A percentile compares a stretch with the other conserved stretches of the same genome.
These are phyloP conservation scores for Diploptera punctata DNA, from an alignment of 2,888 invertebrate genomes.

Conservation along the genomic window DNA sequence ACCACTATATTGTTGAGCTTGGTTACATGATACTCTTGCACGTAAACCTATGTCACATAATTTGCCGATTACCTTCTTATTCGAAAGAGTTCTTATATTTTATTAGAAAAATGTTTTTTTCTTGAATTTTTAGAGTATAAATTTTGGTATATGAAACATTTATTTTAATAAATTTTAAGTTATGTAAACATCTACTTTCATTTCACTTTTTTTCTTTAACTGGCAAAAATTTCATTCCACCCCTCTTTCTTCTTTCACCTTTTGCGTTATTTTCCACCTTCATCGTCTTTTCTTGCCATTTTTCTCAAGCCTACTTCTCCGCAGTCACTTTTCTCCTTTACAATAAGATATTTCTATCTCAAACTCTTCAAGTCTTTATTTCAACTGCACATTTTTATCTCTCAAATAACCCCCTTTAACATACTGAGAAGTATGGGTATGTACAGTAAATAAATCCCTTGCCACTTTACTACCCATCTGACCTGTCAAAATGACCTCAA, in stretches of 20 bases:
- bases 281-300: background rate
- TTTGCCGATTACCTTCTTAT: too few relatives aligned
- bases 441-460: conserved; percentile 21
- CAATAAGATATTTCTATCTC: background rate
- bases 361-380: conserved; percentile 13
- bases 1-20: too few relatives aligned
- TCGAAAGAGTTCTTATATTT: too few relatives aligned
- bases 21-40: too few relatives aligned
- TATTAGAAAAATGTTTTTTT: too few relatives aligned
- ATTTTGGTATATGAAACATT: too few relatives aligned
- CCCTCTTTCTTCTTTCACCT: background rate
- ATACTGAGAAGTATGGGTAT: background rate
- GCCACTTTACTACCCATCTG: conserved; percentile 21
- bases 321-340: background rate
- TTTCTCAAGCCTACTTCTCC: background rate
- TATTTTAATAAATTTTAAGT: too few relatives aligned
- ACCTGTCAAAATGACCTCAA: conserved; percentile 31
- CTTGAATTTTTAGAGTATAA: too few relatives aligned
- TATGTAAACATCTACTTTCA: background rate
- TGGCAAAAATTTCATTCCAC: background rate
- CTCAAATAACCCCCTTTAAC: background rate
- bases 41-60: too few relatives aligned
- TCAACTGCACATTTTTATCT: conserved; percentile 9
- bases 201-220: background rate
- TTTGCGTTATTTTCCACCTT: background rate